phyloP scores from a whole-genome alignment of 2,113 vertebrate species.

The Tenrec ecaudatus region DNA sequence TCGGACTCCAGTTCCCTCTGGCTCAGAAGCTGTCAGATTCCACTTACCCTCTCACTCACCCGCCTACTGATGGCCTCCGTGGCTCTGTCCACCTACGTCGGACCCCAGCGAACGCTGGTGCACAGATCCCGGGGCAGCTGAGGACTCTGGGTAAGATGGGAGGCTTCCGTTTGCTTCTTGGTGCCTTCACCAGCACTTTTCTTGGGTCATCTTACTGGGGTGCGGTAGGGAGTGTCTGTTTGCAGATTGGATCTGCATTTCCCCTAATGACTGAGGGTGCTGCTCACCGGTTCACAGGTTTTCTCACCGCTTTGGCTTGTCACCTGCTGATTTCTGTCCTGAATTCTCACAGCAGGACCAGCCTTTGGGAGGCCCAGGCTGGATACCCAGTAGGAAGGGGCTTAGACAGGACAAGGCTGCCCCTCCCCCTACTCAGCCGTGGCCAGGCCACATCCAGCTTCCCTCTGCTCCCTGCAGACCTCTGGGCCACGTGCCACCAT shows the following conservation, averaged over 20 bases:
- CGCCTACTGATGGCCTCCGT: background rate
- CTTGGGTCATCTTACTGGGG: background rate
- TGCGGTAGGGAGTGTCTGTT: background rate
- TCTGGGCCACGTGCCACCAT: background rate
- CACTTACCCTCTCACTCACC: background rate
- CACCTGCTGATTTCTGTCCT: background rate
- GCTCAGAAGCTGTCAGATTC: background rate
- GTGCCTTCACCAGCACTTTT: background rate
- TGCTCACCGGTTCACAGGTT: background rate
- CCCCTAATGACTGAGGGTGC: background rate
- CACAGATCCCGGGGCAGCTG: background rate
- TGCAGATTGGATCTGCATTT: background rate
- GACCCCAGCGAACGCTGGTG: background rate
- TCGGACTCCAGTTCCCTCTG: background rate
- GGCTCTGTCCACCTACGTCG: background rate
- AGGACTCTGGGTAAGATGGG: background rate
- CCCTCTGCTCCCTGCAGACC: background rate
- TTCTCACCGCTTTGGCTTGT: background rate
- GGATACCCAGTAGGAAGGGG: background rate
- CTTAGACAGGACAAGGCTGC: rapidly evolving
- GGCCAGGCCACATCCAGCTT: background rate
- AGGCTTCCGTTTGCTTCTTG: background rate
- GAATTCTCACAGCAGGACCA: background rate
- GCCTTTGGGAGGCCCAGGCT: background rate
- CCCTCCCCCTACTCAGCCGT: rapidly evolving